These are phyloP conservation scores for Atopsyche davidsoni DNA, from an alignment of 1,140 invertebrate genomes.

Conservation along the genomic window DNA sequence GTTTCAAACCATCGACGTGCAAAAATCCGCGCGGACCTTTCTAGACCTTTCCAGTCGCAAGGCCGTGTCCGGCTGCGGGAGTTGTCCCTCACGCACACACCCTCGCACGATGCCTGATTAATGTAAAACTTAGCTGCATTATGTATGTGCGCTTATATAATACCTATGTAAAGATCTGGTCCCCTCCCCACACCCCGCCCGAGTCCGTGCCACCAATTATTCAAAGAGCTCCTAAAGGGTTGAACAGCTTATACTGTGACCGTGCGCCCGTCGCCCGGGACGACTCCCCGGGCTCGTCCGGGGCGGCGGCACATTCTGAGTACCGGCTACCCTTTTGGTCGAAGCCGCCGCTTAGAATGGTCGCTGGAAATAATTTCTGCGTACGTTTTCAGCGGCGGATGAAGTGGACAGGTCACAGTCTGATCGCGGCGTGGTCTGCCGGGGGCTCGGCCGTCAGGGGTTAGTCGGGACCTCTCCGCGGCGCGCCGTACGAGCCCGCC, in stretches of 20 bases:
- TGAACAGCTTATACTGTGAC: constrained; percentile 22
- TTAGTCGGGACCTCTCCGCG: constrained; percentile 1
- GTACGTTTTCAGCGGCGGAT: not conserved
- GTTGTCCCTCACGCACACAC: too few relatives aligned
- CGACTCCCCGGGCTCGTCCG: not conserved
- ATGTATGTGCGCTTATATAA: constrained; percentile 4
- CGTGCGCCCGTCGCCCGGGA: not conserved
- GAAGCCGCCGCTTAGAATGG: constrained; percentile 10
- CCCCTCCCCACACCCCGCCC: constrained; percentile 9
- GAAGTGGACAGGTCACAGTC: constrained; percentile 20
- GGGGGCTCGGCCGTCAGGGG: constrained; percentile 21
- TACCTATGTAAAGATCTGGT: constrained; percentile 19
- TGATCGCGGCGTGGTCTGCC: constrained; percentile 14
- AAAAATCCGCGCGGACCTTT: too few relatives aligned
- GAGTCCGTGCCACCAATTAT: constrained; percentile 29
- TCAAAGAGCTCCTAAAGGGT: constrained; percentile 29
- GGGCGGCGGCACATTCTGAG: constrained; percentile 14
- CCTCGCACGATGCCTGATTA: too few relatives aligned
- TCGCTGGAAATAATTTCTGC: constrained; percentile 9
- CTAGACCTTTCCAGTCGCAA: too few relatives aligned
- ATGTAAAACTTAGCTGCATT: too few relatives aligned
- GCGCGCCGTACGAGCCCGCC: not conserved
- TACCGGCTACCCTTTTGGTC: constrained; percentile 5
- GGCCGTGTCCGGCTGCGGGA: too few relatives aligned
- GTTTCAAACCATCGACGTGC: too few relatives aligned